Evolutionary conservation across 1,140 invertebrate genomes (phyloP), one percentile per base, ranked within the genome.

Genomic region (Cyclargus thomasi): DNA sequence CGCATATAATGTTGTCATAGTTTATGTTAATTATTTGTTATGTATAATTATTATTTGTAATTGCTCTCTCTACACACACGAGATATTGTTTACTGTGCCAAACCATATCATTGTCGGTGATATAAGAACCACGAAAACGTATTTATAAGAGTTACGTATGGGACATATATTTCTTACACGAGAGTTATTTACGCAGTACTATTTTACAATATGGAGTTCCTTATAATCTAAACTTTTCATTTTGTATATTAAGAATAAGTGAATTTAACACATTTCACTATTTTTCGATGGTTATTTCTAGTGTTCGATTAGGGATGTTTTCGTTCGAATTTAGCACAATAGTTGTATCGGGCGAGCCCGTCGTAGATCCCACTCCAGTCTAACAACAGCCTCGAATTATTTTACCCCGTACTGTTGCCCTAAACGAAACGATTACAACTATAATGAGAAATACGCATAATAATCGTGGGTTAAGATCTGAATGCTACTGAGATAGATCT

Each of bases 31-130:
- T 2, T 2, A 23, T 23, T 23, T 23, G 23, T 1, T 23, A 23
- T 6, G 14, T 63, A 63, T 29, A 17, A n/a, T 63, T 63, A 29
- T 29, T 29, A 29, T 35, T 35, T 59, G 22, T 70, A 47, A 68
- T 78, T 74, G 76, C 75, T 81, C 74, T 79, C 74, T 81, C 20
- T 73, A 53, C 62, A 65, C 64, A 68, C 62, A 65, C 64, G 65
- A 67, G 77, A 76, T 62, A 73, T 75, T 79, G 81, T 79, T 83
- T 74, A 79, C 75, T 86, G 86, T 89, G 86, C 86, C 86, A 89
- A 89, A 84, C 78, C 82, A 89, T 89, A 89, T 89, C 83, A 83
- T 84, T 67, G 77, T 82, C 77, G 77, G 82, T 83, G 81, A 83
- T 86, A 82, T 68, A 82, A 79, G 68, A 76, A 80, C 65, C 77